phyloP scores from a whole-genome alignment of 2,888 invertebrate genomes.

The Girardia tigrina region DNA sequence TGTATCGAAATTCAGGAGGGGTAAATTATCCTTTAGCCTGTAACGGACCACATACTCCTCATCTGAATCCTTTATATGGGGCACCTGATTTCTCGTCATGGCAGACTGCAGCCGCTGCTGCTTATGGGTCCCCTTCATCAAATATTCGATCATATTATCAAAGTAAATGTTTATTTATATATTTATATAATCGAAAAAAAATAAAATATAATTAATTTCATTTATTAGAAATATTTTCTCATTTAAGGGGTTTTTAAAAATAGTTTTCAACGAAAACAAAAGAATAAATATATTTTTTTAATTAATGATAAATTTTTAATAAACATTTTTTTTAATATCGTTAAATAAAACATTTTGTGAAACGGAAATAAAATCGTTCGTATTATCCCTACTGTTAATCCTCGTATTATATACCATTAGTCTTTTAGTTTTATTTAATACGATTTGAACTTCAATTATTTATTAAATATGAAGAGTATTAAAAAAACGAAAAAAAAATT shows the following conservation, averaged over 20 bases:
- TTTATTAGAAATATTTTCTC: too few species aligned
- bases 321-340: too few species aligned
- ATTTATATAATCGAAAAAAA: not conserved
- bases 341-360: not conserved
- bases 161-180: not conserved
- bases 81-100: not conserved
- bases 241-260: too few species aligned
- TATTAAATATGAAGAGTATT: not conserved
- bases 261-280: too few species aligned
- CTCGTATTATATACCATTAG: conserved; percentile 9
- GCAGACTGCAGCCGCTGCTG: not conserved
- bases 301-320: too few species aligned
- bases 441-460: not conserved
- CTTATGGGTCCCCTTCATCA: conserved; percentile 12
- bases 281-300: too few species aligned
- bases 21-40: conserved; percentile 17
- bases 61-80: not conserved
- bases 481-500: not conserved
- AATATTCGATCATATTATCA: conserved; percentile 18
- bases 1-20: not conserved
- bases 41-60: not conserved
- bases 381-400: not conserved
- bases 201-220: too few species aligned
- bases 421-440: conserved; percentile 10
- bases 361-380: not conserved